Evolutionary conservation across 2,113 vertebrate species (phyloP).

Genomic region (Tyto alba): DNA sequence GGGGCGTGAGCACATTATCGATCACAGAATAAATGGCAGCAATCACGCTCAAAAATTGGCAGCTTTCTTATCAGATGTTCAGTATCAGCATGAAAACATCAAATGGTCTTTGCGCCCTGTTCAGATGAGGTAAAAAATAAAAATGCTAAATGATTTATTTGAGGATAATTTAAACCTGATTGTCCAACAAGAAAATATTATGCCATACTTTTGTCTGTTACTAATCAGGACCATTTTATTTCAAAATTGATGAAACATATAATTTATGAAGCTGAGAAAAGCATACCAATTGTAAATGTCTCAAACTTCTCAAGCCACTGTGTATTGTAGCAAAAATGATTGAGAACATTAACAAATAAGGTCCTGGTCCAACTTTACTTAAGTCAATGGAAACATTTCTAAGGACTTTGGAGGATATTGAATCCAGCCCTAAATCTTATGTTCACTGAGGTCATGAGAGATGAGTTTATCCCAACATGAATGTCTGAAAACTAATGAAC

Average conservation of each 20-base stretch:
- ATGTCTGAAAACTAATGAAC: conserved; percentile 13
- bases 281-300: background rate
- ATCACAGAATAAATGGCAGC: background rate
- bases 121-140: background rate
- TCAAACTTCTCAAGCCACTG: background rate
- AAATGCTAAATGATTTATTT: background rate
- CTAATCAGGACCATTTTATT: background rate
- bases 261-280: background rate
- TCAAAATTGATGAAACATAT: background rate
- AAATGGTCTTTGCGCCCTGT: background rate
- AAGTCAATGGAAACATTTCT: background rate
- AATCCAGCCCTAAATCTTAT: background rate
- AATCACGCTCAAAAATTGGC: background rate
- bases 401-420: background rate
- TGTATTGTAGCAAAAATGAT: background rate
- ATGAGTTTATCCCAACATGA: background rate
- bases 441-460: background rate
- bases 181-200: background rate
- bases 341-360: conserved; percentile 2
- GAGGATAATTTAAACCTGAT: background rate
- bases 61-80: background rate
- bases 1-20: background rate
- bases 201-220: background rate
- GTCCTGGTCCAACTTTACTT: background rate
- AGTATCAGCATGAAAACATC: background rate